Evolutionary conservation across 2,888 invertebrate species (phyloP), one percentile per base, ranked within the genome.

Genomic region (Schizotus pectinicornis): DNA sequence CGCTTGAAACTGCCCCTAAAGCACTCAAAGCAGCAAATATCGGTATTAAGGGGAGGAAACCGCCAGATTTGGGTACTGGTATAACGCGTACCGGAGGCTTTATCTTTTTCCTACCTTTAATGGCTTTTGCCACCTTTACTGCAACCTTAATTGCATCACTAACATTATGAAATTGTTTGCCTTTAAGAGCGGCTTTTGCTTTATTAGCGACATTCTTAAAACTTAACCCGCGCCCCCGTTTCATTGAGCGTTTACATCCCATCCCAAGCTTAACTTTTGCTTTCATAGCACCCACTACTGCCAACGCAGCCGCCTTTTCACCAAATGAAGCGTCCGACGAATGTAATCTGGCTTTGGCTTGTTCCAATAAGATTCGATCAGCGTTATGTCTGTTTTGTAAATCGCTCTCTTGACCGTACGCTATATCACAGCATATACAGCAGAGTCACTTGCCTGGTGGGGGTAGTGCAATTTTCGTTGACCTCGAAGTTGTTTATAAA

Each of bases 1-100:
- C 76, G 32, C 78, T 76, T 7, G 71, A 67, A 56, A 78, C 58
- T 11, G 72, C 62, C 3, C 75, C 78, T 7, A 72, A 22, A 2
- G 76, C 76, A n/a, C 69, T 65, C 46, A 78, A 60, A 14, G 72
- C 74, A 2, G 75, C 74, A 67, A 77, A 74, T 14, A 78, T 48
- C 6, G 45, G 52, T 30, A 53, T 65, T 9, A 52, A 7, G 7
- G 52, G 55, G 53, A 74, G 55, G 31, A 74, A 53, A 34, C 77
- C 75, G 32, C 75, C 75, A 31, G 54, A 43, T 68, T 76, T 75
- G 5, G 76, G 74, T 8, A 77, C 11, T 12, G 71, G 67, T 36
- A 74, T 72, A 42, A 75, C 9, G 6, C 47, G 34, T 34, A 9
- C 7, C 3, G 36, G 33, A 7, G 7, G 31, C 31, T 11, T 30